phyloP scores from a whole-genome alignment of 1,140 invertebrate genomes.

The Sycobia sp. region DNA sequence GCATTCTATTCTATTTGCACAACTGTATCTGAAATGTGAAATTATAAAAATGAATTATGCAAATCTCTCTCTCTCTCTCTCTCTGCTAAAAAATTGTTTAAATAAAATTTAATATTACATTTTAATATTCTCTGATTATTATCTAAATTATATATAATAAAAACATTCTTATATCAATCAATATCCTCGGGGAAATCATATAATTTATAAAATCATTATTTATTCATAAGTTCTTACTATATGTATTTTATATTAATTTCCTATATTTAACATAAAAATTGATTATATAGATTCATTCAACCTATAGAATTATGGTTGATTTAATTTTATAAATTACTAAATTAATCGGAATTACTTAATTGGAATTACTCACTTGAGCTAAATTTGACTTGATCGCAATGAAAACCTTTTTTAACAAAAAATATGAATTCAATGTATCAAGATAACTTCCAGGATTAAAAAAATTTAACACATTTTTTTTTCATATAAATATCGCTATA shows the following conservation, averaged over 20 bases:
- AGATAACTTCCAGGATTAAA: background rate
- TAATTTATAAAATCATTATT: too few relatives aligned
- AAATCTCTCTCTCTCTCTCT: too few relatives aligned
- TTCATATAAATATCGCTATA: constrained; percentile 45
- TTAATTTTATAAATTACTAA: background rate
- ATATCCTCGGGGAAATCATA: too few relatives aligned
- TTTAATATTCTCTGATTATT: too few relatives aligned
- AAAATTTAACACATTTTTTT: background rate
- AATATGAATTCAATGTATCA: background rate
- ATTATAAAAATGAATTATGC: too few relatives aligned
- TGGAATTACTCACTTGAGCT: background rate
- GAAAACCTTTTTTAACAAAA: too few relatives aligned
- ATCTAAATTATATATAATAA: too few relatives aligned
- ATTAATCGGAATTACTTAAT: background rate
- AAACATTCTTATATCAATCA: too few relatives aligned
- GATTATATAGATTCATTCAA: background rate
- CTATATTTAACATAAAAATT: background rate
- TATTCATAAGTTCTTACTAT: background rate
- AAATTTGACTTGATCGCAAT: background rate
- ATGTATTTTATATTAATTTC: background rate
- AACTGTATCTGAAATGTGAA: too few relatives aligned
- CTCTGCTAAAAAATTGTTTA: too few relatives aligned
- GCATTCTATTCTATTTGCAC: too few relatives aligned
- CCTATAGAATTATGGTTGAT: background rate
- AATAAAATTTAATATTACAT: too few relatives aligned